Percentiles rank a stretch among this genome's conserved stretches.
Conservation (phyloP, 2,888 invertebrate genomes). For the Saturnia pavonia region DNA sequence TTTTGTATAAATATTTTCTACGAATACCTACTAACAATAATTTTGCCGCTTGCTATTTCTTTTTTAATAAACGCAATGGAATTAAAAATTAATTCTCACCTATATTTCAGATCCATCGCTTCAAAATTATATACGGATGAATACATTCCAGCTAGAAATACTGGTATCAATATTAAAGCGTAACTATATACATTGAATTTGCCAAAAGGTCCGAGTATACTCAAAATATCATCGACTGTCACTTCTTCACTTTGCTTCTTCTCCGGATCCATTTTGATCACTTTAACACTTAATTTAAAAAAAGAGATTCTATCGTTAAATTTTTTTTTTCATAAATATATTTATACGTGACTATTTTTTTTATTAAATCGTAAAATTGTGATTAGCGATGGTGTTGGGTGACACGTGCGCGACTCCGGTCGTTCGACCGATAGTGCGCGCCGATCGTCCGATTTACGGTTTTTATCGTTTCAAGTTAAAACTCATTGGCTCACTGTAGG, state of each 20-base stretch:
- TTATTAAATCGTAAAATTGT: constrained; percentile 24
- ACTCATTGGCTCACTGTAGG: constrained; percentile 39
- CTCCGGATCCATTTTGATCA: constrained; percentile 65
- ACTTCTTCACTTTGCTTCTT: constrained; percentile 62
- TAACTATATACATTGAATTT: constrained; percentile 68
- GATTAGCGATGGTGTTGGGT: constrained; percentile 18
- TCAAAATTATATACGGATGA: constrained; percentile 76
- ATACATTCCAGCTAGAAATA: constrained; percentile 71
- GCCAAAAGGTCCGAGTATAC: constrained; percentile 67
- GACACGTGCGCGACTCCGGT: constrained; percentile 49
- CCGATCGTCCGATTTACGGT: constrained; percentile 44
- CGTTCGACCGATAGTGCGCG: constrained; percentile 58
- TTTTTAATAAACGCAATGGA: background rate
- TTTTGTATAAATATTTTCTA: no score
- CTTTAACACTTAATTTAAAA: constrained; percentile 16
- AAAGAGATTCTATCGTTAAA: no score
- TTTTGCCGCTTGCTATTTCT: no score
- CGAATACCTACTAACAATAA: no score
- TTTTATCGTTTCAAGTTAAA: constrained; percentile 63
- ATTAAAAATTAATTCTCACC: constrained; percentile 44
- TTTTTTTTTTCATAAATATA: background rate
- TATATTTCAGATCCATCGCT: constrained; percentile 71
- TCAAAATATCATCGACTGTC: constrained; percentile 72
- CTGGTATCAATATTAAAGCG: constrained; percentile 66
- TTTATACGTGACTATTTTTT: constrained; percentile 10